A percentile compares a stretch with the other conserved stretches of the same genome.
These are phyloP conservation scores for Oreortyx pictus DNA, from an alignment of 2,797 vertebrate species.

Conservation along the genomic window DNA sequence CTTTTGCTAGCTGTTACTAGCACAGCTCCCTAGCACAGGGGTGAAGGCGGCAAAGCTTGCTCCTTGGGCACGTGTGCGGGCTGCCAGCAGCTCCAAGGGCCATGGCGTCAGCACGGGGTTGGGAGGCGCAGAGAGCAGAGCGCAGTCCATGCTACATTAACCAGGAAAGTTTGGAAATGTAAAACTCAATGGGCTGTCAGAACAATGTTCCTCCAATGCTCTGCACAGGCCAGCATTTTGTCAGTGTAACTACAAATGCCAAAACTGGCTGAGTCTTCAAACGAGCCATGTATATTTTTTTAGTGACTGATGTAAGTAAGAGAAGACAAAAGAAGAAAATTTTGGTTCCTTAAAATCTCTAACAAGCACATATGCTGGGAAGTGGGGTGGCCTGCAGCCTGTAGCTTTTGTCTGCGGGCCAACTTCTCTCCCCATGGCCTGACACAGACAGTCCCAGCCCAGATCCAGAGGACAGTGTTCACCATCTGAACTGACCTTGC, in stretches of 20 bases:
- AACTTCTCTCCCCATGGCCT: not conserved
- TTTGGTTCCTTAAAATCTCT: not conserved
- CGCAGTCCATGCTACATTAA: not conserved
- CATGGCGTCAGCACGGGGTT: rapidly evolving
- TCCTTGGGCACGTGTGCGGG: not conserved
- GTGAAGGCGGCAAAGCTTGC: not conserved
- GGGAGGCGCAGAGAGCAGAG: not conserved
- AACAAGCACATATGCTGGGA: not conserved
- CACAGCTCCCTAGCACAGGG: not conserved
- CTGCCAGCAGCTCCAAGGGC: not conserved
- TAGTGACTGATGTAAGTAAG: not conserved
- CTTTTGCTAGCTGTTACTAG: too few species aligned
- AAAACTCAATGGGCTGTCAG: constrained; percentile 61
- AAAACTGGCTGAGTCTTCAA: constrained; percentile 37
- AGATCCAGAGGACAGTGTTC: rapidly evolving
- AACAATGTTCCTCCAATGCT: constrained; percentile 28
- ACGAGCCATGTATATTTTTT: not conserved
- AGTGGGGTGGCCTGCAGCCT: not conserved
- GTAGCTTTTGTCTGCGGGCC: not conserved
- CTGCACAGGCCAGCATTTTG: not conserved
- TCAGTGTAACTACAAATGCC: constrained; percentile 51
- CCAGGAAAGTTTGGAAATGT: constrained; percentile 1
- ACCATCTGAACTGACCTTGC: rapidly evolving
- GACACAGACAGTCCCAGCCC: not conserved
- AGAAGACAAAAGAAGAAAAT: not conserved